These are phyloP conservation scores for Ctenosaura bakeri DNA, from an alignment of 2,797 vertebrate genomes.

Conservation along the genomic window DNA sequence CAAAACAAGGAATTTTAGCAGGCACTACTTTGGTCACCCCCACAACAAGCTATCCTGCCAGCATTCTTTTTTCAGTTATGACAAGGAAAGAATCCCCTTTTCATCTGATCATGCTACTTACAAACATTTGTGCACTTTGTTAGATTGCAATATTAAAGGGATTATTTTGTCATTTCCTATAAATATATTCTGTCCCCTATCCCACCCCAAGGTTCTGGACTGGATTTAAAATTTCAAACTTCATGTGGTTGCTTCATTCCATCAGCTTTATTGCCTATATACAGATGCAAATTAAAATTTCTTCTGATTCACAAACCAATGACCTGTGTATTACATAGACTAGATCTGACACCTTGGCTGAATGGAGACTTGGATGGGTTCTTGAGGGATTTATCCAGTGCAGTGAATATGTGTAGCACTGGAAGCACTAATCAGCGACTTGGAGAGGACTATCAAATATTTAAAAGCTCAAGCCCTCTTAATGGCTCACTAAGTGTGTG, in stretches of 20 bases:
- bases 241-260: constrained; percentile 16
- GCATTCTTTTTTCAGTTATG: no score
- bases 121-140: neutral
- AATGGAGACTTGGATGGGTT: constrained; percentile 11
- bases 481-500: constrained; percentile 25
- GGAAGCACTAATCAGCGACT: constrained; percentile 42
- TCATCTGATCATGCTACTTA: neutral
- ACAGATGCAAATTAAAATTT: constrained; percentile 41
- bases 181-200: neutral
- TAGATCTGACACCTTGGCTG: constrained; percentile 27
- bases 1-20: neutral
- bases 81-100: neutral
- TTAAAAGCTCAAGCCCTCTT: constrained; percentile 43
- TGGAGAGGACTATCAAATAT: constrained; percentile 15
- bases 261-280: neutral
- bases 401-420: neutral
- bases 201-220: neutral
- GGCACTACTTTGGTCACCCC: neutral
- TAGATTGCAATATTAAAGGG: neutral
- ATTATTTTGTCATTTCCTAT: neutral
- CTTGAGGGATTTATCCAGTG: neutral
- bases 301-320: neutral
- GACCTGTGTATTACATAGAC: neutral
- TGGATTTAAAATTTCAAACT: neutral
- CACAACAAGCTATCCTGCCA: neutral